Evolutionary conservation across 1,140 invertebrate species (phyloP), one percentile per base, ranked within the genome.

Genomic region (Atta colombica): DNA sequence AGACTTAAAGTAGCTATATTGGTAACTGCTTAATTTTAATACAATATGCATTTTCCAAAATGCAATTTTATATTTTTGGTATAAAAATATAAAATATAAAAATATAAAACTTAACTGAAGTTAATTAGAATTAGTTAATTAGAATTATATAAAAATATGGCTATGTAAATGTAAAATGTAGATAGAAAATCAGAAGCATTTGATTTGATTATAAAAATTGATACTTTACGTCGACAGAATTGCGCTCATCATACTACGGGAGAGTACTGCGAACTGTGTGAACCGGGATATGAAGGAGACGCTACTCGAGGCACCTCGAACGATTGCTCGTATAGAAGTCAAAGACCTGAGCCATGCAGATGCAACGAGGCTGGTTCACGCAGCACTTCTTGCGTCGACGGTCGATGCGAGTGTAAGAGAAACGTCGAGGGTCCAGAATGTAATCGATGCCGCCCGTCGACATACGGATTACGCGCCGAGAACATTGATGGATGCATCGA

Each of bases 161-260:
- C 16, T 45, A 63, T 2, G 16, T 39, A 60, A 39, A 77, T 60
- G 0, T 25, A 25, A 25, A 25, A 45, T 61, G 6, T 21, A 45
- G 18, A 0, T 60, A 14, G 5, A 0, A 25, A 63, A 18, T 77
- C 16, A 45, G 18, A 55, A 8, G 6, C 0, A 66, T 39, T 68
- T 68, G 45, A 35, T 21, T 21, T 21, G 21, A 21, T 21, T 68
- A 39, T 0, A 25, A 80, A 55, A 39, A 35, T 68, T 35, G n/a
- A 25, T 7, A 18, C 35, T 21, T 68, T 45, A 0, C 10, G 8
- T 87, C 39, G 7, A 63, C 92, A 98, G 97, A 97, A 99, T 92
- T 99, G 99, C 91, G 96, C 96, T 77, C 97, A 99, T 93, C 98
- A 98, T 90, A 99, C 98, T 3, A 97, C 96, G 39, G 99, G 99